Evolutionary conservation across 37 sponge, comb jelly and placozoan genomes (phyloP), one percentile per base, ranked within the genome.

Genomic region (Dysidea cf. avara): DNA sequence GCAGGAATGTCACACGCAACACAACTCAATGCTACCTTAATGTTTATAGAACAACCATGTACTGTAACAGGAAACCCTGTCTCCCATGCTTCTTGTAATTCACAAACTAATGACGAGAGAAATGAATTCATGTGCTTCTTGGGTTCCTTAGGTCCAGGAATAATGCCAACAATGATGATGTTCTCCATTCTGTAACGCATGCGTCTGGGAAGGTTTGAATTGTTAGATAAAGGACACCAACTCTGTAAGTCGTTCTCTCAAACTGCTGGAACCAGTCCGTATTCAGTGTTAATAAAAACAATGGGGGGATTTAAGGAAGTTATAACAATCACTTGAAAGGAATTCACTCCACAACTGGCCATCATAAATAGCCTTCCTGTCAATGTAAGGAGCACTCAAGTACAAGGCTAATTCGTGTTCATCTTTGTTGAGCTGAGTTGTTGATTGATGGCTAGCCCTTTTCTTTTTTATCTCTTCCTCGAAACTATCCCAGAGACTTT

Each of bases 131-230:
- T 43, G 9, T 5, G 5, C 9, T 43, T 43, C 46, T 56, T 26
- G 1, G 76, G 76, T n/a, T 75, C 76, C 17, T n/a, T 26, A 2
- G 76, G 76, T 30, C 76, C 76, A 29, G 76, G 76, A 24, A 75
- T 39, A 18, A 75, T 28, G 4, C 64, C 53, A 43, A 75, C 51
- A 33, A 75, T 3, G 3, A 75, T 75, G 1, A 62, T 34, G 61
- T 75, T 75, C 12, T 75, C 64, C n/a, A 16, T 35, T 59, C 56
- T 73, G 30, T 57, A 73, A 14, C 61, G 2, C 6, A 12, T 29
- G 2, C 18, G 28, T 7, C 74, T 20, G 1, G 74, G 61, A 14
- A 73, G 38, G 29, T 73, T 73, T 14, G 22, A 38, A 72, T 22
- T 56, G 16, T 36, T 25, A 72, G n/a, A 38, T 72, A 72, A 7